Percentiles rank a stretch among this genome's conserved stretches.
These are phyloP conservation scores for Phataginus tricuspis DNA, from an alignment of 2,797 vertebrate genomes.

Conservation along the genomic window DNA sequence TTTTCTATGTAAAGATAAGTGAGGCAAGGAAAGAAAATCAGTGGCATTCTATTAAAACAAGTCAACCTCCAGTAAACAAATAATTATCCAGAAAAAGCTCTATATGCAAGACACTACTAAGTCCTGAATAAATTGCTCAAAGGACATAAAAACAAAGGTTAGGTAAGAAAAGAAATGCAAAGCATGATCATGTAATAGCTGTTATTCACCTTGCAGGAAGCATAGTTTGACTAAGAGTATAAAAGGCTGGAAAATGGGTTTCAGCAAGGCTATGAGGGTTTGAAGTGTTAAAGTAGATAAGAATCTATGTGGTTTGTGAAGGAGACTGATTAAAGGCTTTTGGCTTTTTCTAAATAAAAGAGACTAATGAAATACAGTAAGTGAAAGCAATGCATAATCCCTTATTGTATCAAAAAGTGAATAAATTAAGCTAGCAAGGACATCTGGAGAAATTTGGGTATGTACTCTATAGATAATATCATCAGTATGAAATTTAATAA, in stretches of 20 bases:
- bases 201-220: neutral
- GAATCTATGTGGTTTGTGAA: neutral
- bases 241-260: neutral
- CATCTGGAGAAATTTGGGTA: neutral
- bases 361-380: neutral
- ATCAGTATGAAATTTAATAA: neutral
- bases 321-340: neutral
- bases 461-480: neutral
- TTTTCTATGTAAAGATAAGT: neutral
- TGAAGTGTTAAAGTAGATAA: neutral
- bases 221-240: neutral
- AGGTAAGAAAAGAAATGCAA: neutral
- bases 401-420: constrained; percentile 6
- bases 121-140: neutral
- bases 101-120: neutral
- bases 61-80: neutral
- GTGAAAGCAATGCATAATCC: neutral
- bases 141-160: constrained; percentile 9
- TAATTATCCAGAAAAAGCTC: neutral
- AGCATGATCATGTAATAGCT: neutral
- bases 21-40: neutral
- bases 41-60: neutral
- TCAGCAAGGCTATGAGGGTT: neutral
- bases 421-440: neutral
- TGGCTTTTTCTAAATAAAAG: constrained; percentile 17